Base-by-base conservation (phyloP, 2,113 vertebrate genomes). In the Tupaia tana region DNA sequence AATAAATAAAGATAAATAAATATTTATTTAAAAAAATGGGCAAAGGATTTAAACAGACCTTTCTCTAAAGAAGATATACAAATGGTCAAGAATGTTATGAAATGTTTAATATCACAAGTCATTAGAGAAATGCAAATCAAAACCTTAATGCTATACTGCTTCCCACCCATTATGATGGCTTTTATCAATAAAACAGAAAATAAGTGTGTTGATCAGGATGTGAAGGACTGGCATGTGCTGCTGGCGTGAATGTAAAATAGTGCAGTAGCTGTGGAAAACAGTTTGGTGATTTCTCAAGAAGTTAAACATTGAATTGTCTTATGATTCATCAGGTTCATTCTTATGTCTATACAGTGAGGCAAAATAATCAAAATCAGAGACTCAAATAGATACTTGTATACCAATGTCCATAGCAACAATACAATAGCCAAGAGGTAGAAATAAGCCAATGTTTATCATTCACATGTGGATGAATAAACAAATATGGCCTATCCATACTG, bases 51-150 rank as follows among this genome's bases (percentile, higher is more conserved):
- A 74, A 56, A 80, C 80, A 89, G 69, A 29, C 7, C 13, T 90
- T 90, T 71, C 52, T 93, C 19, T 63, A 43, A 14, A 70, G 54
- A 54, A 91, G 61, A 71, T 77, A 63, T 4, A 67, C 34, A 61
- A 69, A 92, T 27, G n/a, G 11, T 69, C 43, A 67, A 59, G 5
- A 81, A 81, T 9, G 19, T 74, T 22, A 27, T 27, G 61, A 61
- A 63, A 81, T 75, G 52, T 59, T 67, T 9, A 25, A 56, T 15
- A 67, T 80, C 12, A 29, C 19, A 82, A 63, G 58, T 22, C 61
- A 74, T 54, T 12, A 92, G 29, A 54, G 71, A 95, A 88, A 77
- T 15, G 34, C 84, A 88, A 92, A 63, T 56, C 78, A 63, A 91
- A 88, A 54, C 25, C 20, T 31, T 34, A 58, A 59, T 52, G 69